Evolutionary conservation across 2,888 invertebrate species (phyloP), one percentile per base, ranked within the genome.

Genomic region (Hemaris fuciformis): DNA sequence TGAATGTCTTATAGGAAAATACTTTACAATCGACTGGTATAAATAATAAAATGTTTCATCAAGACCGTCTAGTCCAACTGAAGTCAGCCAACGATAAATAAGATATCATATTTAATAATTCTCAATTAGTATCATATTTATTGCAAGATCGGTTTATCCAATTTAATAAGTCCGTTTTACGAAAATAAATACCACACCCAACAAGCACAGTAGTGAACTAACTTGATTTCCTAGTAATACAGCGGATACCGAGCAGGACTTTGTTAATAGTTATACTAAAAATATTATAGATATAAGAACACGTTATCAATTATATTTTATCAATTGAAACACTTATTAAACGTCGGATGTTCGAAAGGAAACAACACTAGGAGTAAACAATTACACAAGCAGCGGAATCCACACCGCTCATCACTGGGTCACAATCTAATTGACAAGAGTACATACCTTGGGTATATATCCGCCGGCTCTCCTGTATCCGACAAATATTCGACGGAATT

Each of bases 401-500:
- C 10, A 10, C 18, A 53, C 10, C 3, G 8, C 18, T 4, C 15
- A 27, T 53, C 18, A 31, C 27, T 45, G 22, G 45, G 23, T 13
- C 45, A 45, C 10, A 3, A 45, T 23, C 3, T 18, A 43, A 8
- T 43, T 22, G 22, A 20, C 20, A 22, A n/a, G n/a, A n/a, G n/a
- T 6, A 53, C 53, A 10, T 53, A 53, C 53, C 53, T 53, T 18
- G 18, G 10, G 8, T 31, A 3, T 53, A 20, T 31, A 31, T 53
- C 53, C 53, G 25, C 53, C 4, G n/a, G 38, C 38, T 15, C 31
- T 53, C 53, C 18, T 18, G 31, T 31, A 15, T 25, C 48, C 31
- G 18, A 18, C 31, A 53, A 53, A 31, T 53, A 53, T 31, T 53
- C 53, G 18, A 15, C 72, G 66, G 66, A 64, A 62, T 61, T 63